Conservation (phyloP, 2,113 vertebrate genomes). For the Girardinichthys multiradiatus region DNA sequence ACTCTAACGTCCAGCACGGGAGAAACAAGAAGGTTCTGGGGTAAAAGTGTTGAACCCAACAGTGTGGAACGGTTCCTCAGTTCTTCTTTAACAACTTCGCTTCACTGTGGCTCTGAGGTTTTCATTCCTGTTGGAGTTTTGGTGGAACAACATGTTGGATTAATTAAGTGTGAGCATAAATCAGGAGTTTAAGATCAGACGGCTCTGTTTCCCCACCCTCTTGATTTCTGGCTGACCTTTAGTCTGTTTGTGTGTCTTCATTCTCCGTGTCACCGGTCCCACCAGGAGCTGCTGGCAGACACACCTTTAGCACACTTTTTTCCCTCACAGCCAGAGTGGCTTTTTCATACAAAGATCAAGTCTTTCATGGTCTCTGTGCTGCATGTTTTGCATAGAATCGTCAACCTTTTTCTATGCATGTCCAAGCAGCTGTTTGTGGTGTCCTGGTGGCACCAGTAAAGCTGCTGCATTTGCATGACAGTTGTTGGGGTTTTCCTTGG, state of each 20-base stretch:
- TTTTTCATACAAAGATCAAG: background rate
- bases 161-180: background rate
- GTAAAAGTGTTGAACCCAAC: too few species aligned
- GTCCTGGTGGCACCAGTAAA: background rate
- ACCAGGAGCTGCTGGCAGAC: too few species aligned
- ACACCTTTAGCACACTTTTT: too few species aligned
- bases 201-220: too few species aligned
- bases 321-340: too few species aligned
- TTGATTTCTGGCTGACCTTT: background rate
- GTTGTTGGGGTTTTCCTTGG: background rate
- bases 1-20: too few species aligned
- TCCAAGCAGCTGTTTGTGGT: background rate
- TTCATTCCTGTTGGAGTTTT: too few species aligned
- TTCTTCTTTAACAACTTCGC: too few species aligned
- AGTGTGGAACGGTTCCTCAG: too few species aligned
- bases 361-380: background rate
- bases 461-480: constrained; percentile 24
- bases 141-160: too few species aligned
- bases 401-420: background rate
- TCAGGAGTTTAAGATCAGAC: background rate
- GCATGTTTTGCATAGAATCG: constrained; percentile 1
- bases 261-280: background rate
- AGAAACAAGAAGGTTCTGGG: too few species aligned
- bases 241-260: background rate
- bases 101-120: too few species aligned